phyloP scores from a whole-genome alignment of 2,797 vertebrate genomes.

The Ara ararauna region DNA sequence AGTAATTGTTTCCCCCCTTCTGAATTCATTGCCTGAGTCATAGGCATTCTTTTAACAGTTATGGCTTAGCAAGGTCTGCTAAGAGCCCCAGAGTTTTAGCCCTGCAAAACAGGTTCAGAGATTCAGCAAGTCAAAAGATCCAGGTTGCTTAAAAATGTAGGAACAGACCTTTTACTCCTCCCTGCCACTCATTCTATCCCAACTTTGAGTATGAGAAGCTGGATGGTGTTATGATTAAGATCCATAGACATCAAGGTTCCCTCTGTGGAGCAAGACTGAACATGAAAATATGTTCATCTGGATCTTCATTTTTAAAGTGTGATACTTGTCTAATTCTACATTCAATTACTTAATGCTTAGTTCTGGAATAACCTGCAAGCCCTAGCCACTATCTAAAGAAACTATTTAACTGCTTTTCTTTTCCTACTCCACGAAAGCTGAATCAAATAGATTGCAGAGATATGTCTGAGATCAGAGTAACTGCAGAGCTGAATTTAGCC shows the following conservation, averaged over 20 bases:
- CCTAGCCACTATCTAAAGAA: constrained; percentile 10
- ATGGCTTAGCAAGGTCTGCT: neutral
- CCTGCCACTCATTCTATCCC: fast-evolving
- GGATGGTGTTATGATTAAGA: neutral
- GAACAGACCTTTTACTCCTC: neutral
- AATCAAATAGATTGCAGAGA: constrained; percentile 35
- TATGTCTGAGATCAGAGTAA: constrained; percentile 1
- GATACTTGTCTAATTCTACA: neutral
- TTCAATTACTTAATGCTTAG: neutral
- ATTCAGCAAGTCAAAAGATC: neutral
- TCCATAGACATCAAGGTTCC: fast-evolving
- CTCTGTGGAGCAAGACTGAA: neutral
- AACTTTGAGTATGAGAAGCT: neutral
- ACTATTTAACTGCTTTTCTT: neutral
- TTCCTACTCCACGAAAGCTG: neutral
- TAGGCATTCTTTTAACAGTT: neutral
- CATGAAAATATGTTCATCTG: neutral
- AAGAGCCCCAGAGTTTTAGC: neutral
- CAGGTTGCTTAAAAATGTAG: neutral
- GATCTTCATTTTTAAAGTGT: neutral
- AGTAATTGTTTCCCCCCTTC: neutral
- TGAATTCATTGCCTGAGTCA: fast-evolving
- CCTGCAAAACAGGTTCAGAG: neutral
- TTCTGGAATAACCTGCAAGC: neutral
- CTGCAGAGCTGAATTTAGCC: constrained; percentile 37